Evolutionary conservation across 2,113 vertebrate species (phyloP), one percentile per base, ranked within the genome.

Genomic region (Aspidoscelis tigris): DNA sequence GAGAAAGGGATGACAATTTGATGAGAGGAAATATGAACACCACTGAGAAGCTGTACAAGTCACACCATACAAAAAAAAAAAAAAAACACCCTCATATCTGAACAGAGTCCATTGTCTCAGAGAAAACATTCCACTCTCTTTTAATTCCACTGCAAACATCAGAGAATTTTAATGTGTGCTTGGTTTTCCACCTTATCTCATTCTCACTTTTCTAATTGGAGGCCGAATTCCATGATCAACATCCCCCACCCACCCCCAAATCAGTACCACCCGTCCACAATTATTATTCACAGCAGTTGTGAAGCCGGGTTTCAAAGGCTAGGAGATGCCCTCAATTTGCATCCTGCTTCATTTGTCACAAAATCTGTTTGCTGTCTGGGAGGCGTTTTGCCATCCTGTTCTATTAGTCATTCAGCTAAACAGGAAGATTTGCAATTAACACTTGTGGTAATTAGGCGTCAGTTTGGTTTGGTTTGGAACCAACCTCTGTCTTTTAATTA

Each of bases 401-500:
- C 92, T 91, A 92, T 94, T 94, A 94, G 91, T 91, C 88, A 90
- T 93, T 92, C 90, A 65, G 91, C 89, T 92, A 90, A 91, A 80
- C 77, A 95, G 86, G 81, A 91, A 90, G 89, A 87, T 88, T 92
- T 90, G 90, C 92, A 94, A 95, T 95, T 94, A 94, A 91, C 92
- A 92, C 92, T 92, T 87, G 87, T 89, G 89, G 92, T 93, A 93
- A 95, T 93, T 92, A 93, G 87, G 84, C 47, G 0, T 69, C 53
- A 44, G 50, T 76, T 76, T 92, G 86, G 88, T 93, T 92, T 89
- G 85, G 88, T 93, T 93, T 91, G 87, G 90, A 93, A 93, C 90
- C 89, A 94, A 90, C 93, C 93, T 88, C 92, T 89, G 81, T 85
- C 91, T 91, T 95, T 94, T 94, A 94, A 93, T 95, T 94, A 95